Conservation (phyloP, 2,888 invertebrate species). For the Pammene fasciana region DNA sequence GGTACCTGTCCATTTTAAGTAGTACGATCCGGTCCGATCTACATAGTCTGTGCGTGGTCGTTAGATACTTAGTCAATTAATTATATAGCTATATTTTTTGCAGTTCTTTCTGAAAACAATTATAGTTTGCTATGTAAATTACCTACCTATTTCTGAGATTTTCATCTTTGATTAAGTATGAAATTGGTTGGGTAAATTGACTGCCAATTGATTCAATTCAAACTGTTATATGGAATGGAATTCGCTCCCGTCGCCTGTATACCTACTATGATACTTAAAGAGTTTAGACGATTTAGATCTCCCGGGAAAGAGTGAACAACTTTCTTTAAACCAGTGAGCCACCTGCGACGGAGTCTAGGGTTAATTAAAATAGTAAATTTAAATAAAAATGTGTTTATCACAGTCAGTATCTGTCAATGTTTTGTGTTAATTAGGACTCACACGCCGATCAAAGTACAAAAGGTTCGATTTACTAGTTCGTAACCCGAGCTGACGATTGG, state of each 20-base stretch:
- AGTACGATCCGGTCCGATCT: background rate
- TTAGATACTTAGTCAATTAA: conserved; percentile 13
- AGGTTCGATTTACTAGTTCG: conserved; percentile 48
- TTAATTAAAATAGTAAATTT: too few species aligned
- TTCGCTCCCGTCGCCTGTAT: background rate
- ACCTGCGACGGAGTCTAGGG: too few species aligned
- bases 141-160: background rate
- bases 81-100: conserved; percentile 20
- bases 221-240: conserved; percentile 1
- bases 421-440: conserved; percentile 5
- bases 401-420: too few species aligned
- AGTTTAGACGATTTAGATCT: background rate
- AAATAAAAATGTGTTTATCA: too few species aligned
- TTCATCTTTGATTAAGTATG: too few species aligned
- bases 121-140: conserved; percentile 6
- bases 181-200: background rate
- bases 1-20: conserved; percentile 22
- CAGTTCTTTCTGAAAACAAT: background rate
- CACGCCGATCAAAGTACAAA: conserved; percentile 42
- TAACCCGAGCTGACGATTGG: conserved; percentile 70
- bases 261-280: background rate
- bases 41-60: background rate
- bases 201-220: background rate
- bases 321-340: too few species aligned
- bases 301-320: background rate